Evolutionary conservation across 1,140 invertebrate genomes (phyloP).

Genomic region (Lordiphosa mommai): DNA sequence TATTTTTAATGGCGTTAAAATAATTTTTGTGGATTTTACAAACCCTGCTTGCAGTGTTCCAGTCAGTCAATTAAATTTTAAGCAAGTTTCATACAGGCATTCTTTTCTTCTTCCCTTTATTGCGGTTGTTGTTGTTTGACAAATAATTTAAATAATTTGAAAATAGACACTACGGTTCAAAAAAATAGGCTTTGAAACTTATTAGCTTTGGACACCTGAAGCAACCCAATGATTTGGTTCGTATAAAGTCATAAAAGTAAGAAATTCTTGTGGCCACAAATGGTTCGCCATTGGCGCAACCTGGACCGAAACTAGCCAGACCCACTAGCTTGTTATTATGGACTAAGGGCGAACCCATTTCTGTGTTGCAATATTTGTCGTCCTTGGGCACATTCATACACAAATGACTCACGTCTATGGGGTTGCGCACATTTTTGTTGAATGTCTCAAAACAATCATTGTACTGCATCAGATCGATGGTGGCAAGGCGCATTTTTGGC

Average conservation of each 20-base stretch:
- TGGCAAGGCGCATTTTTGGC: neutral
- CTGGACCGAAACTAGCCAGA: neutral
- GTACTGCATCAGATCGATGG: neutral
- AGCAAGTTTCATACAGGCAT: too few relatives aligned
- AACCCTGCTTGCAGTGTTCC: too few relatives aligned
- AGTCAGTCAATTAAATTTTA: too few relatives aligned
- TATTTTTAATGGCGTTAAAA: too few relatives aligned
- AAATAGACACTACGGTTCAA: neutral
- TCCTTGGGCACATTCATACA: neutral
- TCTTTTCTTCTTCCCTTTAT: too few relatives aligned
- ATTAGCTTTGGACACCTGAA: neutral
- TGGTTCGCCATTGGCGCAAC: neutral
- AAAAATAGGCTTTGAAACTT: neutral
- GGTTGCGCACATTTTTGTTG: neutral
- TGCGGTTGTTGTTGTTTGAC: too few relatives aligned
- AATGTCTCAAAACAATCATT: neutral
- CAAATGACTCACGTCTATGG: conserved; percentile 2
- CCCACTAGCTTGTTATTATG: neutral
- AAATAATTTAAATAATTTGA: too few relatives aligned
- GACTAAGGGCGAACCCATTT: neutral
- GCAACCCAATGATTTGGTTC: neutral
- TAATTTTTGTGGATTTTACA: too few relatives aligned
- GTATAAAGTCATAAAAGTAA: conserved; percentile 9
- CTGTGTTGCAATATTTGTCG: neutral
- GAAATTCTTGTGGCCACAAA: neutral